These are phyloP conservation scores for Isurus oxyrinchus DNA, from an alignment of 2,113 vertebrate species.

Conservation along the genomic window DNA sequence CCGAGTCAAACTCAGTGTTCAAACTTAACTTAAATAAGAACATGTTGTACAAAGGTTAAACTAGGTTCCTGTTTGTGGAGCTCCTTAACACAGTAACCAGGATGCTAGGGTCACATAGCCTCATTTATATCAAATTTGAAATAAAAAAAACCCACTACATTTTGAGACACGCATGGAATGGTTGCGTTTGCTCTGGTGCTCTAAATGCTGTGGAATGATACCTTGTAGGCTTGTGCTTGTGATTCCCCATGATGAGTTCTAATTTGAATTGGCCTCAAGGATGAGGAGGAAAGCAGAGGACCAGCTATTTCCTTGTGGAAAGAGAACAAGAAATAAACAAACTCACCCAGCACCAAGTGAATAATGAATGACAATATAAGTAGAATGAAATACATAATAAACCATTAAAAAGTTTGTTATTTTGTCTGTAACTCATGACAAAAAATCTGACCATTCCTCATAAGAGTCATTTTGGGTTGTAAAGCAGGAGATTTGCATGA, in stretches of 20 bases:
- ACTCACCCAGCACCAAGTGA: background rate
- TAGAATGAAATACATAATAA: background rate
- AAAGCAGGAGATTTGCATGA: background rate
- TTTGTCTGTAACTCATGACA: background rate
- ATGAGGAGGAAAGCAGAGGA: background rate
- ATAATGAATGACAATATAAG: background rate
- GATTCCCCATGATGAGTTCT: background rate
- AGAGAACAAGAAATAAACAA: background rate
- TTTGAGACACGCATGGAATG: background rate
- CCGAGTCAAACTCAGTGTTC: background rate
- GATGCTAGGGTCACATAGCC: background rate
- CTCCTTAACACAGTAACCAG: background rate
- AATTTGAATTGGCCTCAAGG: background rate
- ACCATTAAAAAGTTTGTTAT: background rate
- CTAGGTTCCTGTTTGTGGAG: background rate
- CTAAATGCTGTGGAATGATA: background rate
- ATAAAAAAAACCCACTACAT: background rate
- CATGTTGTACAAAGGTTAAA: background rate
- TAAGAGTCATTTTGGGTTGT: background rate
- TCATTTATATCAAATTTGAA: background rate
- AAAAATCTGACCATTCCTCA: background rate
- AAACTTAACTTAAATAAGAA: background rate
- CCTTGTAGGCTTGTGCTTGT: background rate
- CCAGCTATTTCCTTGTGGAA: background rate
- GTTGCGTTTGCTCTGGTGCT: background rate